These are phyloP conservation scores for Melanotus villosus DNA, from an alignment of 2,888 invertebrate species.

Conservation along the genomic window DNA sequence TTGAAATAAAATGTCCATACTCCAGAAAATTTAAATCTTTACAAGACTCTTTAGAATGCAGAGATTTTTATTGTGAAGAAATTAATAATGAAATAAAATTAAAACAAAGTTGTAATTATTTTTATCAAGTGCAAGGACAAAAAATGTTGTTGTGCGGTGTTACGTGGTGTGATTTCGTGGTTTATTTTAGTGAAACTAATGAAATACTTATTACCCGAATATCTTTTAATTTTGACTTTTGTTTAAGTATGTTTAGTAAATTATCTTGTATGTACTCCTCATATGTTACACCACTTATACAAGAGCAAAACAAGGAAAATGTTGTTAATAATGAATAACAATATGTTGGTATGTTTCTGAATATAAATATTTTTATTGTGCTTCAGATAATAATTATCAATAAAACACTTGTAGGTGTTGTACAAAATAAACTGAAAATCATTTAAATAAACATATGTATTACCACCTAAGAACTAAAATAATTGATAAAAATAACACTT, in stretches of 20 bases:
- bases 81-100: not conserved
- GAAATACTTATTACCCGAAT: not conserved
- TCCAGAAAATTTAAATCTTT: not conserved
- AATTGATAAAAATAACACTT: too few relatives aligned
- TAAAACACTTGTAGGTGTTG: too few relatives aligned
- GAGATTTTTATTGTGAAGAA: not conserved
- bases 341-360: too few relatives aligned
- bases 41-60: not conserved
- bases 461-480: too few relatives aligned
- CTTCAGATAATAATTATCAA: too few relatives aligned
- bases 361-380: too few relatives aligned
- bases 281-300: not conserved
- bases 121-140: not conserved
- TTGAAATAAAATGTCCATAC: not conserved
- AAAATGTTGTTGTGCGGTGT: constrained; percentile 1
- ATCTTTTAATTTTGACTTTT: not conserved
- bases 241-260: not conserved
- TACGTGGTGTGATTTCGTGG: not conserved
- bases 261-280: not conserved
- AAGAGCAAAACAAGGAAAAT: not conserved
- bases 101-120: not conserved
- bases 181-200: not conserved
- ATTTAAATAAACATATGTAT: too few relatives aligned
- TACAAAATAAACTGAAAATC: too few relatives aligned
- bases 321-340: not conserved